These are phyloP conservation scores for Oxyscelio sp. DNA, from an alignment of 2,888 invertebrate species.

Conservation along the genomic window DNA sequence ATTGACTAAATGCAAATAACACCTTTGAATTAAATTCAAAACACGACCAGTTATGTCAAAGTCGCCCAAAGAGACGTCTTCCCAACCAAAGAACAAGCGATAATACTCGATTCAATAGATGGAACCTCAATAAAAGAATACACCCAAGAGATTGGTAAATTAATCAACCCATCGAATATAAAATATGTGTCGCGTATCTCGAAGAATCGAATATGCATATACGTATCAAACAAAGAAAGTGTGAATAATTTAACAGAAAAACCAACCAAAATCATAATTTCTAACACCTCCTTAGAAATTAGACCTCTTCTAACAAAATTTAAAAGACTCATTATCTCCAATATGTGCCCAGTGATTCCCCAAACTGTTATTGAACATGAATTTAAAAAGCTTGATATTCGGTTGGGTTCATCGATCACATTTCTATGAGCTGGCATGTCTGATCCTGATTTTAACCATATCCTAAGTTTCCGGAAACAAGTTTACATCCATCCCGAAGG, in stretches of 20 bases:
- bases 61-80: neutral
- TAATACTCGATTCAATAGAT: conserved; percentile 32
- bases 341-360: conserved; percentile 73
- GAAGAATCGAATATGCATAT: conserved; percentile 43
- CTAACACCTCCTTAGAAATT: conserved; percentile 19
- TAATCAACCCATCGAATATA: conserved; percentile 19
- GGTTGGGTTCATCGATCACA: conserved; percentile 59
- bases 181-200: neutral
- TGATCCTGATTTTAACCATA: conserved; percentile 57
- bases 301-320: conserved; percentile 58
- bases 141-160: conserved; percentile 8
- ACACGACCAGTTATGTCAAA: neutral
- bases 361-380: conserved; percentile 56
- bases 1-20: too few species aligned
- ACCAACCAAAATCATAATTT: conserved; percentile 32
- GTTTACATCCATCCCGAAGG: conserved; percentile 69
- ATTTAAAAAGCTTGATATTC: conserved; percentile 53
- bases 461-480: conserved; percentile 73
- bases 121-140: conserved; percentile 26
- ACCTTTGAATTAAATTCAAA: too few species aligned
- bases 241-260: conserved; percentile 38
- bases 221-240: conserved; percentile 40
- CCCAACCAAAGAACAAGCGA: conserved; percentile 50
- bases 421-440: conserved; percentile 66
- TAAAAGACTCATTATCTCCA: conserved; percentile 66